Evolutionary conservation across 2,888 invertebrate genomes (phyloP), one percentile per base, ranked within the genome.

Genomic region (Drosophila demipolita): DNA sequence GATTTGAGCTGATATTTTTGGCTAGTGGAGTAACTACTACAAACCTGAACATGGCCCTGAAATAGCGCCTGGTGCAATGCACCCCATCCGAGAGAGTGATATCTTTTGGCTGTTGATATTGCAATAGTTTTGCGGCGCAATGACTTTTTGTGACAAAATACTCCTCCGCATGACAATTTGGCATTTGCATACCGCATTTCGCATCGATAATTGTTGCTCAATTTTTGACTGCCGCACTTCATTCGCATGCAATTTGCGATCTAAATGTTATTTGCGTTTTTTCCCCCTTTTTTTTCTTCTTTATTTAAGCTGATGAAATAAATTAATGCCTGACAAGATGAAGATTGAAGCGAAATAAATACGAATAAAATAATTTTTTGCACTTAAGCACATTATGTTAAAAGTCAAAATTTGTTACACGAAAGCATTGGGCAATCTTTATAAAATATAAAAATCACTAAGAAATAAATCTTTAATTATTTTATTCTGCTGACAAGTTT

Each of bases 111-210:
- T 7, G 7, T 8, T 23, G 26, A 4, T 45, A 82, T 68, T 89
- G 89, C 89, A 89, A 84, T 89, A 84, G 87, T 89, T 82, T 75
- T 72, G 57, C 66, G 67, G 71, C 60, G 77, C 77, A 78, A 75
- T 77, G 77, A 77, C 77, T 80, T 75, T 59, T 66, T 55, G 20
- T 62, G 68, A 59, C 57, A 63, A 66, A 66, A 76, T 53, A 63
- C 63, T 52, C 62, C 66, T 48, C 66, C 64, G 50, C 49, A 52
- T 57, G 54, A 55, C 50, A 40, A 55, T 60, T 57, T 73, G 49
- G 29, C 15, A 82, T 78, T 78, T 84, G 61, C 78, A 82, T 78
- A 52, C 59, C 67, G 58, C 85, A 87, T 87, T 45, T 62, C 67
- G 68, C 80, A 82, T 61, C 82, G 72, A 71, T 82, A 66, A 69